Base-by-base conservation (phyloP, 2,888 invertebrate genomes). In the Bombylius discolor region DNA sequence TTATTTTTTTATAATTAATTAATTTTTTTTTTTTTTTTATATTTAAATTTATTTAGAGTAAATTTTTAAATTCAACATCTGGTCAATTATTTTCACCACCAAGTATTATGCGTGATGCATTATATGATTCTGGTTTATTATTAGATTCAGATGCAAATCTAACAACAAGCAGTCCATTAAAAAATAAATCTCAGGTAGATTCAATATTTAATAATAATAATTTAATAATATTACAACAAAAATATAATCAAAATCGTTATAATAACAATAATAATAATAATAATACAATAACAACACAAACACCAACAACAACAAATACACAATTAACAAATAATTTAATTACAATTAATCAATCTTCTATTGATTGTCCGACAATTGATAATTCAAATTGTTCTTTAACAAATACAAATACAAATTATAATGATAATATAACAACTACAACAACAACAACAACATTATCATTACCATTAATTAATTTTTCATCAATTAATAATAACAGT, bases 11-110 rank as follows among this genome's bases (percentile, higher is more conserved):
- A 5, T 51, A 47, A 51, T 47, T 47, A 50, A 46, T 48, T 48
- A 51, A 49, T 48, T 55, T 55, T 60, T 58, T 36, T 51, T 55
- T 48, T 32, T 56, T 14, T 46, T 49, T n/a, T n/a, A n/a, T n/a
- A 36, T 51, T 33, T 54, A 42, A 52, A 55, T 32, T 73, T 70
- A n/a, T 83, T 51, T 80, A 90, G 89, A 92, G 92, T 72, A 92
- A 92, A 78, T 87, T 88, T 53, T 74, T 93, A 65, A 83, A 81
- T 14, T 85, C 84, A 5, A 85, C 87, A 67, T 82, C 83, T 44
- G 89, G 88, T 52, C 62, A 64, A 46, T 75, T 89, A 64, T 91
- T 91, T 71, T 91, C 92, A 0, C 92, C 94, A 0, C 87, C 91
- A 1, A 89, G 89, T 31, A 88, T 94, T 62, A 82, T 92, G 65